These are phyloP conservation scores for Oncorhynchus masou DNA, from an alignment of 2,113 vertebrate genomes.

Conservation along the genomic window DNA sequence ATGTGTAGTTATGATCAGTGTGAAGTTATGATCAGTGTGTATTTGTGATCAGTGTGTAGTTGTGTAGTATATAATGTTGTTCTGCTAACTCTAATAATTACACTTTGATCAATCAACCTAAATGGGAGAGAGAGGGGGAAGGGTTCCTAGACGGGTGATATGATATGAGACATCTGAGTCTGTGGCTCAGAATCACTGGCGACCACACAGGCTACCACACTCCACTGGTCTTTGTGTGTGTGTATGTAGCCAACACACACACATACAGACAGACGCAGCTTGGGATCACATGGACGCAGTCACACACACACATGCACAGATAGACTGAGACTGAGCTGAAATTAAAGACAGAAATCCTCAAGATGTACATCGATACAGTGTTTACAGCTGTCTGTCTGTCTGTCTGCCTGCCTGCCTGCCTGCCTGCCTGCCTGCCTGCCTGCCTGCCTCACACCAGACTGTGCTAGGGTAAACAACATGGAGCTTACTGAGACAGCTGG, in stretches of 20 bases:
- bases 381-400: constrained; percentile 22
- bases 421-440: neutral
- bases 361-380: constrained; percentile 62
- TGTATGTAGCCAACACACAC: constrained; percentile 6
- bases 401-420: too few relatives aligned
- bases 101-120: neutral
- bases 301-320: too few relatives aligned
- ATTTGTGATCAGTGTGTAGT: too few relatives aligned
- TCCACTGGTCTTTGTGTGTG: constrained; percentile 23
- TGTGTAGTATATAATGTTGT: constrained; percentile 9
- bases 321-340: constrained; percentile 49
- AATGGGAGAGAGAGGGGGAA: neutral
- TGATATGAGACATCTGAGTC: constrained; percentile 13
- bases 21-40: too few relatives aligned
- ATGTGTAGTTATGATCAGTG: too few relatives aligned
- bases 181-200: constrained; percentile 5
- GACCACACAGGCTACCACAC: neutral
- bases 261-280: constrained; percentile 37
- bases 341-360: constrained; percentile 60
- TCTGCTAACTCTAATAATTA: constrained; percentile 19
- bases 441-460: neutral
- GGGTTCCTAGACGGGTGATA: neutral
- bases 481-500: constrained; percentile 55
- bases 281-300: too few relatives aligned
- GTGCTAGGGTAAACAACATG: constrained; percentile 49